Evolutionary conservation across 2,888 invertebrate species (phyloP).

Genomic region (Polydrusus cervinus): DNA sequence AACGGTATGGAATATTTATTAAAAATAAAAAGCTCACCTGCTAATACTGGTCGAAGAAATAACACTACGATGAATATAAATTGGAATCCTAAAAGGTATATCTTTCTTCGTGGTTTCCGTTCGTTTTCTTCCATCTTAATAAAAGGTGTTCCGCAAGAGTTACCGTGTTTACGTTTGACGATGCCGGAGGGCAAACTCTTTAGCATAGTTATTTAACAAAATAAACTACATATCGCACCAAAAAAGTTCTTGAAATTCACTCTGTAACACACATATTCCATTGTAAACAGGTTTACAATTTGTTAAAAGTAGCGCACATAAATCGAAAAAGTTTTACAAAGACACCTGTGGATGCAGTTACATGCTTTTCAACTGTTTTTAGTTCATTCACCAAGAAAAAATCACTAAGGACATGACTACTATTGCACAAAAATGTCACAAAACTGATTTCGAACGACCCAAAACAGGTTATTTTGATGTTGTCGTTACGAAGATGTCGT

Average conservation of each 20-base stretch:
- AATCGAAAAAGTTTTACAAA: slow-evolving; percentile 54
- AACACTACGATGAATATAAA: slow-evolving; percentile 46
- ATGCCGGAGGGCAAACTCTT: slow-evolving; percentile 44
- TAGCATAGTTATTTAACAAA: slow-evolving; percentile 30
- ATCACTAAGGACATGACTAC: slow-evolving; percentile 8
- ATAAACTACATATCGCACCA: slow-evolving; percentile 38
- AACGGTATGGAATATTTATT: background rate
- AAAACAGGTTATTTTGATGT: slow-evolving; percentile 20
- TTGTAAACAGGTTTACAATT: slow-evolving; percentile 43
- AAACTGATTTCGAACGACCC: background rate
- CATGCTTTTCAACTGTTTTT: slow-evolving; percentile 32
- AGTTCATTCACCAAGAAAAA: background rate
- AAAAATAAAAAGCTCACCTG: slow-evolving; percentile 51
- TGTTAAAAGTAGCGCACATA: slow-evolving; percentile 47
- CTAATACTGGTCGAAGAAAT: slow-evolving; percentile 50
- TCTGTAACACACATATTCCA: slow-evolving; percentile 47
- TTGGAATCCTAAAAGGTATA: slow-evolving; percentile 51
- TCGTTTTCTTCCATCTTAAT: slow-evolving; percentile 55
- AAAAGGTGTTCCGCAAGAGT: slow-evolving; percentile 46
- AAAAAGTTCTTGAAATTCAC: slow-evolving; percentile 43
- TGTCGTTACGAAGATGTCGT: slow-evolving; percentile 22
- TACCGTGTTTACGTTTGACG: slow-evolving; percentile 56
- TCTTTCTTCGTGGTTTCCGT: slow-evolving; percentile 53
- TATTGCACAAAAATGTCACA: slow-evolving; percentile 31
- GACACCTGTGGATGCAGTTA: slow-evolving; percentile 60